Percentiles rank a stretch among this genome's conserved stretches.
phyloP scores from a whole-genome alignment of 2,888 invertebrate species.

The Sminthurides aquaticus region DNA sequence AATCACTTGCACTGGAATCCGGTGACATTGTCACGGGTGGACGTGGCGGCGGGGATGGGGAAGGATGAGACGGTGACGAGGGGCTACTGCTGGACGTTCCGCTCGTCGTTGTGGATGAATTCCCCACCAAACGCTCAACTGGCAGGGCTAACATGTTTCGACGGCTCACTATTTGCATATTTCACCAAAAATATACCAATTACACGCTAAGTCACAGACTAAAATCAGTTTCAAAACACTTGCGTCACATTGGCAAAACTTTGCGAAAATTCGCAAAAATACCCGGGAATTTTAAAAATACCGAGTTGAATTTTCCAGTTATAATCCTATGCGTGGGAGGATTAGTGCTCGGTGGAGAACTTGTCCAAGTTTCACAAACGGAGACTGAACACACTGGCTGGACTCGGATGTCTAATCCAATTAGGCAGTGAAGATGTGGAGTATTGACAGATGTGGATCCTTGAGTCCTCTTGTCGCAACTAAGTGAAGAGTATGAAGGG shows the following conservation, averaged over 20 bases:
- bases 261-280: too few species aligned
- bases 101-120: background rate
- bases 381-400: too few species aligned
- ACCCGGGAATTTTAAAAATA: too few species aligned
- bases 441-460: background rate
- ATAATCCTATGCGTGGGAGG: too few species aligned
- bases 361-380: too few species aligned
- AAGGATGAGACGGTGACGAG: background rate
- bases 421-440: background rate
- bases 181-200: too few species aligned
- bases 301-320: too few species aligned
- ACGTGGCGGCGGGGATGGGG: conserved; percentile 13
- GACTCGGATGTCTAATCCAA: too few species aligned
- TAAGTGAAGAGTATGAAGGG: conserved; percentile 20
- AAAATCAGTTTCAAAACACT: too few species aligned
- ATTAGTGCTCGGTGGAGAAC: too few species aligned
- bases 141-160: conserved; percentile 42
- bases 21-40: conserved; percentile 28
- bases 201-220: too few species aligned
- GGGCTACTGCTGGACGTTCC: background rate
- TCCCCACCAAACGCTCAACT: conserved; percentile 42
- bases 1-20: conserved; percentile 29
- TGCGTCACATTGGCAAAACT: too few species aligned
- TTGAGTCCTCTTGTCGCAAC: conserved; percentile 20
- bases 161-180: conserved; percentile 33